Conservation (phyloP, 1,140 invertebrate species). For the Ceratitis capitata region DNA sequence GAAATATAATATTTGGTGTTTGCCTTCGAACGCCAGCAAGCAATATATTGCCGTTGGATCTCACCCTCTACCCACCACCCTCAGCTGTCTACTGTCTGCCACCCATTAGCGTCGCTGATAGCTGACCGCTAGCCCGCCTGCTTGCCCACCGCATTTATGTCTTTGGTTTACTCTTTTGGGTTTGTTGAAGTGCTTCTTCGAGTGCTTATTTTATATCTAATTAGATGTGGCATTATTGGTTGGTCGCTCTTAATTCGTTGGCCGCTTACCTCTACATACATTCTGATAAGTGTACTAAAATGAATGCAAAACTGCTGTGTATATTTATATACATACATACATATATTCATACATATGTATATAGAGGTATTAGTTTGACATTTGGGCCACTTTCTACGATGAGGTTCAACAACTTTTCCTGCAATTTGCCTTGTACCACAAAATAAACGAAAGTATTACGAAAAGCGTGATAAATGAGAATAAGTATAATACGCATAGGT, state of each 20-base stretch:
- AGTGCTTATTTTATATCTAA: conserved; percentile 33
- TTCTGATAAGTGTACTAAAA: no score
- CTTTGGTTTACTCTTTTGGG: not conserved
- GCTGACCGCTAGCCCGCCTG: no score
- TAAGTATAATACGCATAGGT: not conserved
- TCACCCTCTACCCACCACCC: no score
- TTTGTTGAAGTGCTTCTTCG: conserved; percentile 28
- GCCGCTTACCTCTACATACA: not conserved
- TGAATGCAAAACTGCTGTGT: not conserved
- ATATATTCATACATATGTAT: not conserved
- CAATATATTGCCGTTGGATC: no score
- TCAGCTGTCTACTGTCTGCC: no score
- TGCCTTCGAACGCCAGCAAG: not conserved
- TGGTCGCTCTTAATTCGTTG: not conserved
- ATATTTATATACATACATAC: not conserved
- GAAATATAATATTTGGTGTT: not conserved
- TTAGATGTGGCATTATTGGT: conserved; percentile 35
- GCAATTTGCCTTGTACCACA: conserved; percentile 24
- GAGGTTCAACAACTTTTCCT: conserved; percentile 29
- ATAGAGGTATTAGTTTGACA: not conserved
- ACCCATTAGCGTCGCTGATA: not conserved
- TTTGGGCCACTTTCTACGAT: conserved; percentile 20
- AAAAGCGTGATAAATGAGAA: not conserved
- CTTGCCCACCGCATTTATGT: not conserved
- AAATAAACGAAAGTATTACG: conserved; percentile 14